Conservation (phyloP, 2,113 vertebrate species). For the Pavo muticus region DNA sequence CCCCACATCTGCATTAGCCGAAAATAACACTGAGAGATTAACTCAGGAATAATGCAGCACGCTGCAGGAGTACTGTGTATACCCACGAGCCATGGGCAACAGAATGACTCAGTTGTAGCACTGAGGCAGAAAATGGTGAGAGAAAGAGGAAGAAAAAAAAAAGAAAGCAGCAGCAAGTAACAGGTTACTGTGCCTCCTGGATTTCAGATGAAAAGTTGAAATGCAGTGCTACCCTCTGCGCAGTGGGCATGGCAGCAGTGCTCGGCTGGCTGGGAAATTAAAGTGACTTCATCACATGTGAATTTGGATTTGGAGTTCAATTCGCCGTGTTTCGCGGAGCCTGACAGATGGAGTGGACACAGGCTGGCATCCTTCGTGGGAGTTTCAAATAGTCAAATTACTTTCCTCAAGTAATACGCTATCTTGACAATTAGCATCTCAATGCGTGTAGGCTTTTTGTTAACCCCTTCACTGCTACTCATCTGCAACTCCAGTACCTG, state of each 20-base stretch:
- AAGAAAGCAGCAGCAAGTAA: constrained; percentile 72
- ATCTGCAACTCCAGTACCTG: not conserved
- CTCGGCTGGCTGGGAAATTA: constrained; percentile 22
- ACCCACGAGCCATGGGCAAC: constrained; percentile 75
- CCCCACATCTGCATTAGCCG: constrained; percentile 70
- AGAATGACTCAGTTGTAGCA: constrained; percentile 79
- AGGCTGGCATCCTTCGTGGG: constrained; percentile 28
- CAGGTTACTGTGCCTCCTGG: constrained; percentile 78
- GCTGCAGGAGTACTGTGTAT: constrained; percentile 71
- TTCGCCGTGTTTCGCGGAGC: not conserved
- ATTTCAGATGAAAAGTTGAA: constrained; percentile 71
- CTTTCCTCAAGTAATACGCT: constrained; percentile 25
- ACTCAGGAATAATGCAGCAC: constrained; percentile 72
- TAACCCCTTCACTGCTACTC: constrained; percentile 30
- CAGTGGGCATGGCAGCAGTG: constrained; percentile 34
- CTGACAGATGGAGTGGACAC: constrained; percentile 41
- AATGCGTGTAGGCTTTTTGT: not conserved
- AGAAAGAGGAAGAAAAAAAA: not conserved
- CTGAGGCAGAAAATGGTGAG: constrained; percentile 62
- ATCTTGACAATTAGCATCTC: constrained; percentile 34
- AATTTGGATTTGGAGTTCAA: not conserved
- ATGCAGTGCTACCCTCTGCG: not conserved
- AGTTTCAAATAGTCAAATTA: constrained; percentile 47
- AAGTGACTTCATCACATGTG: constrained; percentile 41
- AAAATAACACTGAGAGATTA: constrained; percentile 65